Evolutionary conservation across 2,888 invertebrate genomes (phyloP), one percentile per base, ranked within the genome.

Genomic region (Stictocephala bisonia): DNA sequence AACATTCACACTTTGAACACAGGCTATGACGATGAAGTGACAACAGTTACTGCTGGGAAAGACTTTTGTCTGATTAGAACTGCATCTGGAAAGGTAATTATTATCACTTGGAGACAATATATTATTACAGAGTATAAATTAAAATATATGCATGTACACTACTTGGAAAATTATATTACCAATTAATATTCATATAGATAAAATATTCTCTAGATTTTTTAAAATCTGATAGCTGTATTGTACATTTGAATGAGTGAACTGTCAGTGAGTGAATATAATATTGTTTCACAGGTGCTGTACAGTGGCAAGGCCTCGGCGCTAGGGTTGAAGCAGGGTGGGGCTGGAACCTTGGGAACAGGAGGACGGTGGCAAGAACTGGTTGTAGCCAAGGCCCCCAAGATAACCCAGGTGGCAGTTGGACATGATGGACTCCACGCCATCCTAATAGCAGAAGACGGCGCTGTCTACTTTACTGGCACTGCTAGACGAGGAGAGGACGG

Each of bases 401-500:
- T 93, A 73, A 85, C 87, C 0, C 91, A 96, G 84, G 89, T 96
- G 76, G 92, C 96, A 0, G 90, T 96, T 1, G 97, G 98, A 0
- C 97, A 97, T 81, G 98, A 99, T 82, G 96, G 97, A 0, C 89
- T 94, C 64, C 96, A 99, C 83, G 95, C 94, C 0, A 86, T 98
- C 67, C 84, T 99, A 29, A 88, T 98, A n/a, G 90, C 96, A 41
- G 96, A 97, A 81, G 96, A 96, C 82, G 99, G 99, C 0, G 90
- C 93, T 0, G 95, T 95, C 0, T 91, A 94, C 82, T 95, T 95
- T 84, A 87, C 89, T 53, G 90, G 98, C 7, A 92, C 94, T 6
- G 94, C 97, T 0, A 89, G 94, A 0, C 88, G 97, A 2, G 97
- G 98, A 26, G 97, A 97, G 85, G 97, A 97, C 83, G 97, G 96